Base-by-base conservation (phyloP, 2,888 invertebrate genomes). In the Scelioninae gen. 2 region DNA sequence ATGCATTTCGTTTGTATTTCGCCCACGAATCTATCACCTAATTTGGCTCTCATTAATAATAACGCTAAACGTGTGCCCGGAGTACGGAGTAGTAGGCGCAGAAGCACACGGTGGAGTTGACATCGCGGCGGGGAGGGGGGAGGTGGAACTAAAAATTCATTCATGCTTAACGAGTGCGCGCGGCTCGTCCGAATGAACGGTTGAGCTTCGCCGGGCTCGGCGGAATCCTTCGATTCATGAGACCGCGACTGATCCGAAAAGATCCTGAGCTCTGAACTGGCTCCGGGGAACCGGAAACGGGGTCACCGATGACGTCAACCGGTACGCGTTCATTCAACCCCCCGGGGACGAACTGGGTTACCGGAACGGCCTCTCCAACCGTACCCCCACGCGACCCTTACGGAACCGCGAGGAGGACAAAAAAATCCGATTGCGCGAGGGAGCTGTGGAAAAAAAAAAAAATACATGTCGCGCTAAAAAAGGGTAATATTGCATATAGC, bases 271-370 rank as follows among this genome's bases (percentile, higher is more conserved):
- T 76, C 80, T 78, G 75, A 65, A 69, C 70, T 76, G 78, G 80
- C 76, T 80, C 79, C 77, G 81, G 81, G 78, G 80, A 81, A 81
- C 81, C 83, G 80, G 81, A 84, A 84, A 83, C 80, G 77, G 79
- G 84, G 83, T 81, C 84, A n/a, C n/a, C n/a, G n/a, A n/a, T n/a
- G n/a, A n/a, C n/a, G n/a, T n/a, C 85, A 83, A 77, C n/a, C 67
- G 35, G 13, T 16, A 28, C 72, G 31, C 81, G 84, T 85, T 83
- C 84, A 84, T 85, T 85, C 84, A 85, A 84, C 85, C 83, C 82
- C 45, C 79, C 77, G 76, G 80, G 81, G 74, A 81, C 73, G 77
- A 85, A 83, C 79, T 83, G 77, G 85, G 85, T 84, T 81, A 85
- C 76, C 76, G 75, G 79, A 74, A 53, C 77, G 77, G 74, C 76